phyloP scores from a whole-genome alignment of 2,797 vertebrate genomes.

The Acrocephalus scirpaceus region DNA sequence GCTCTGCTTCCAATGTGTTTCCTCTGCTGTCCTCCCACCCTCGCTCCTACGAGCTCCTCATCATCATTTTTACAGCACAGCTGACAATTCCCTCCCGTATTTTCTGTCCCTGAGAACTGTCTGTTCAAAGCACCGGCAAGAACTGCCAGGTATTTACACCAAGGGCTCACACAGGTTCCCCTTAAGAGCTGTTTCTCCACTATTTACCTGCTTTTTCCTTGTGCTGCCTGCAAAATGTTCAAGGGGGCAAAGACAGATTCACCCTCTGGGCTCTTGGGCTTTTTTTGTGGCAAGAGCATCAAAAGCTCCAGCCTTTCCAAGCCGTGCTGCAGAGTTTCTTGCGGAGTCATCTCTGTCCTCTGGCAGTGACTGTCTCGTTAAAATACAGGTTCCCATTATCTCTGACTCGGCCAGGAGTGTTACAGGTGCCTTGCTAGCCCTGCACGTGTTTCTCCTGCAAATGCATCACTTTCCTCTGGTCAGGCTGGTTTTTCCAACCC shows the following conservation, averaged over 20 bases:
- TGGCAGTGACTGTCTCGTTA: neutral
- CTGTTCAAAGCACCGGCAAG: neutral
- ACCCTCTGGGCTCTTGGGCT: neutral
- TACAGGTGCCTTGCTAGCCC: conserved; percentile 36
- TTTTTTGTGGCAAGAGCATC: conserved; percentile 11
- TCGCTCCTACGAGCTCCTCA: conserved; percentile 52
- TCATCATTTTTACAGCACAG: conserved; percentile 59
- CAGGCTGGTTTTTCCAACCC: conserved; percentile 38
- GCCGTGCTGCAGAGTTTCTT: conserved; percentile 43
- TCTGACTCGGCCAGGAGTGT: neutral
- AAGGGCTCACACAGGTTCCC: neutral
- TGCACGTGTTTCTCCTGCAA: conserved; percentile 53
- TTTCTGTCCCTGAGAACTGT: conserved; percentile 50
- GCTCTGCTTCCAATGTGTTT: conserved; percentile 53
- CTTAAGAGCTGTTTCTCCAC: neutral
- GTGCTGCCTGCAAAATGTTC: neutral
- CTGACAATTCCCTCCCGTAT: conserved; percentile 56
- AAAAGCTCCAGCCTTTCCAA: conserved; percentile 36
- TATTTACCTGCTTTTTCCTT: neutral
- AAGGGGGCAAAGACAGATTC: neutral
- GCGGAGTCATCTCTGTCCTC: conserved; percentile 31
- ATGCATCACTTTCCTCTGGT: conserved; percentile 29
- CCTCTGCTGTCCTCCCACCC: conserved; percentile 68
- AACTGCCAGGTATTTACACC: neutral
- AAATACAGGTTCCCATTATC: conserved; percentile 32